phyloP scores from a whole-genome alignment of 2,888 invertebrate species.

The Agriopis marginaria region DNA sequence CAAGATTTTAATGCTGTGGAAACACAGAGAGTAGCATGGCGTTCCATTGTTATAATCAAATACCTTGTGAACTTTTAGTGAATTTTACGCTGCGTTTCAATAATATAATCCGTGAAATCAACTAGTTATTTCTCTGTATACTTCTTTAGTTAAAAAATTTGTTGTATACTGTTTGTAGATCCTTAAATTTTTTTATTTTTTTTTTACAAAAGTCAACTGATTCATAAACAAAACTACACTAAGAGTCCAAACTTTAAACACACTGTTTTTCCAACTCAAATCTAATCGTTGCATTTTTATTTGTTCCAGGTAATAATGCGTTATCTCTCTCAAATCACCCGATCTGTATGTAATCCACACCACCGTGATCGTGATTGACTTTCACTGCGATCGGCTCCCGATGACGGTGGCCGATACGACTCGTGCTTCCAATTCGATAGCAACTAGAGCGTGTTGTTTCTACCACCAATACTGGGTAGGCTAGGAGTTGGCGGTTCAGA shows the following conservation, averaged over 20 bases:
- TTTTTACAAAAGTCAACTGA: background rate
- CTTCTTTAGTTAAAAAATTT: too few relatives aligned
- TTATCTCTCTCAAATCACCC: constrained; percentile 17
- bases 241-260: background rate
- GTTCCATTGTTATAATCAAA: too few relatives aligned
- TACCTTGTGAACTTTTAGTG: too few relatives aligned
- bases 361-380: constrained; percentile 51
- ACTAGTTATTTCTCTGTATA: too few relatives aligned
- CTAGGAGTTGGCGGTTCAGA: constrained; percentile 4
- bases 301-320: constrained; percentile 33
- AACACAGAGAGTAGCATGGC: too few relatives aligned
- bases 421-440: constrained; percentile 65
- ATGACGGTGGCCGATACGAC: constrained; percentile 54
- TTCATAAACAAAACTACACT: too few relatives aligned
- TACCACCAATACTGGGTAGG: constrained; percentile 14
- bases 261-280: background rate
- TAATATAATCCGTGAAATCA: too few relatives aligned
- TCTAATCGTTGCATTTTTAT: constrained; percentile 6
- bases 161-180: too few relatives aligned
- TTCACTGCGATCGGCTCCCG: constrained; percentile 70
- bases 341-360: constrained; percentile 29
- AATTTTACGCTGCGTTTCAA: too few relatives aligned
- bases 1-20: too few relatives aligned
- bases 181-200: too few relatives aligned
- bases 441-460: constrained; percentile 56